Evolutionary conservation across 2,797 vertebrate genomes (phyloP).

Genomic region (Phalloptychus januarius): DNA sequence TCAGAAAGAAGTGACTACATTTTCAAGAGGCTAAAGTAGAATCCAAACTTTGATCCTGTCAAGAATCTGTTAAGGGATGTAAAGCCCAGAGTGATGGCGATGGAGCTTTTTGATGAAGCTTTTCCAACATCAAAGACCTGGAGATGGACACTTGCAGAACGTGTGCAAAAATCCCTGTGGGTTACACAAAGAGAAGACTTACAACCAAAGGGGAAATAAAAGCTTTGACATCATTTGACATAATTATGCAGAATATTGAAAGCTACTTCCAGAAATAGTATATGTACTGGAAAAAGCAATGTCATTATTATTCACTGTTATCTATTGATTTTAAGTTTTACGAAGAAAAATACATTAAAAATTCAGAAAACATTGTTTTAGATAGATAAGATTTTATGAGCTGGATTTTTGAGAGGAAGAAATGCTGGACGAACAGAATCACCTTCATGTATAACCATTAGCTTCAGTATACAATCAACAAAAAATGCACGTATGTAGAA

Average conservation of each 20-base stretch:
- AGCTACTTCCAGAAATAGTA: not conserved
- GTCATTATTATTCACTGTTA: not conserved
- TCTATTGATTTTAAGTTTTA: not conserved
- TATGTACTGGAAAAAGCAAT: not conserved
- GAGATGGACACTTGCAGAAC: not conserved
- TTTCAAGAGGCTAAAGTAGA: not conserved
- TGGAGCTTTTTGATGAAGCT: not conserved
- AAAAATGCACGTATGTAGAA: not conserved
- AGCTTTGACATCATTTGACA: not conserved
- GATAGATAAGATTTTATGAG: not conserved
- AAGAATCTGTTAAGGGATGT: not conserved
- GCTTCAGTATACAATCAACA: not conserved
- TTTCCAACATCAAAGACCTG: slow-evolving; percentile 3
- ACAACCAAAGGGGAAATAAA: not conserved
- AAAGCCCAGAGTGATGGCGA: not conserved
- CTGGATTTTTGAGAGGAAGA: not conserved
- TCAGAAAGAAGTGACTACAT: not conserved
- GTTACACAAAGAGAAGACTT: not conserved
- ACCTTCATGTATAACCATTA: not conserved
- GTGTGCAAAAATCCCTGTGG: not conserved
- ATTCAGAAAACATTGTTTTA: not conserved
- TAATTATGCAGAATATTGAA: not conserved
- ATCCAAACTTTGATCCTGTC: not conserved
- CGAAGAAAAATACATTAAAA: not conserved
- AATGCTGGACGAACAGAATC: not conserved